Evolutionary conservation across 2,113 vertebrate genomes (phyloP).

Genomic region (Pitta sordida): DNA sequence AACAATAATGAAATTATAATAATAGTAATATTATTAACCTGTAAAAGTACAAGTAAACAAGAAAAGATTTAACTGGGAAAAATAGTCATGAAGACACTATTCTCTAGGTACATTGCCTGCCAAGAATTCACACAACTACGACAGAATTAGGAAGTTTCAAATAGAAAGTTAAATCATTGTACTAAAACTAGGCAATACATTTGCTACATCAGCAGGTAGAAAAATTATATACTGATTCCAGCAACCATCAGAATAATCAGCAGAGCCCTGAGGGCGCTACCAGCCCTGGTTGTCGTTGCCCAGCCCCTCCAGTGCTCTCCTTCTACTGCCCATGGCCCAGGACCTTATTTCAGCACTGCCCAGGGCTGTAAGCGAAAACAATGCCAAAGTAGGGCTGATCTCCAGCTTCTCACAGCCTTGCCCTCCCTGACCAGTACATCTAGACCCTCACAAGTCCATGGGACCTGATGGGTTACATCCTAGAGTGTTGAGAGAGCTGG

Average conservation of each 20-base stretch:
- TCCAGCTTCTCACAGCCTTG: background rate
- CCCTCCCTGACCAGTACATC: background rate
- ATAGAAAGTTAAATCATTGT: background rate
- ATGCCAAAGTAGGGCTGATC: too few species aligned
- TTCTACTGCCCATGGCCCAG: too few species aligned
- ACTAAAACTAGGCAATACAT: background rate
- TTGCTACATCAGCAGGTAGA: background rate
- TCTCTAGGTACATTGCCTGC: background rate
- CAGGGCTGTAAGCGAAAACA: rapidly evolving
- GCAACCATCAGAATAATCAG: background rate
- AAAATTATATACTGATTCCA: background rate
- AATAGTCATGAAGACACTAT: background rate
- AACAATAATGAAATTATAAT: background rate
- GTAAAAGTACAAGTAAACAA: background rate
- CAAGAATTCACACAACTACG: background rate
- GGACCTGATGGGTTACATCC: too few species aligned
- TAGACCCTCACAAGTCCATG: too few species aligned
- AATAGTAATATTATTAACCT: background rate
- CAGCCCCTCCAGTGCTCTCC: background rate
- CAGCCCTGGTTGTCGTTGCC: background rate
- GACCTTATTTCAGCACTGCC: background rate
- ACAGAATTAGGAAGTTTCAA: background rate
- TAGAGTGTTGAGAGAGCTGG: too few species aligned
- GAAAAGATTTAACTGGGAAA: background rate
- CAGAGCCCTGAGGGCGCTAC: background rate